Evolutionary conservation across 2,888 invertebrate genomes (phyloP).

Genomic region (Ophraella communa): DNA sequence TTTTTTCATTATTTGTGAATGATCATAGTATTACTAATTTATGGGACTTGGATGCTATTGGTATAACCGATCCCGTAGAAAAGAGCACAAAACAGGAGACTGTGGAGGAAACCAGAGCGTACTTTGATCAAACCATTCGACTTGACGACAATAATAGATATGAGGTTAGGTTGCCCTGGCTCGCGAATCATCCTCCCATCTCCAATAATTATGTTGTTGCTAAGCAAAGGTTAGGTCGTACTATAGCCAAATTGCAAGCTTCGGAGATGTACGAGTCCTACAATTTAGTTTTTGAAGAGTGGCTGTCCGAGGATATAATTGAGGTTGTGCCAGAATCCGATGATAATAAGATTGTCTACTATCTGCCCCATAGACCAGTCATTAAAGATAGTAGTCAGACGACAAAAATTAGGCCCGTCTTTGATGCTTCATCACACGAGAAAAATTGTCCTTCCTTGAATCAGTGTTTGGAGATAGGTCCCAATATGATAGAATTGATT

Average conservation of each 20-base stretch:
- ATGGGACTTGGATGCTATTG: conserved; percentile 2
- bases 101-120: conserved; percentile 16
- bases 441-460: conserved; percentile 21
- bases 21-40: background rate
- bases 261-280: background rate
- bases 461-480: conserved; percentile 34
- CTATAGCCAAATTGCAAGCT: background rate
- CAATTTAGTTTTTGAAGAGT: conserved; percentile 3
- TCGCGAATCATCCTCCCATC: conserved; percentile 38
- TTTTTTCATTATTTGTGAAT: conserved; percentile 1
- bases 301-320: conserved; percentile 6
- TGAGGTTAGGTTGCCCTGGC: conserved; percentile 45
- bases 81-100: background rate
- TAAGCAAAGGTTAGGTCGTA: background rate
- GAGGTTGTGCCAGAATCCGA: background rate
- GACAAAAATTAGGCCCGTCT: conserved; percentile 16
- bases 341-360: background rate
- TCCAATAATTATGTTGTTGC: conserved; percentile 8
- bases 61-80: conserved; percentile 2
- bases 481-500: conserved; percentile 34
- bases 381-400: background rate
- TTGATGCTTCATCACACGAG: conserved; percentile 21
- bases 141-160: conserved; percentile 39
- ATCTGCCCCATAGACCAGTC: background rate
- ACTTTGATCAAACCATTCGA: conserved; percentile 33